A percentile compares a stretch with the other conserved stretches of the same genome.
phyloP scores from a whole-genome alignment of 2,113 vertebrate species.

The Cochlearius cochlearius region DNA sequence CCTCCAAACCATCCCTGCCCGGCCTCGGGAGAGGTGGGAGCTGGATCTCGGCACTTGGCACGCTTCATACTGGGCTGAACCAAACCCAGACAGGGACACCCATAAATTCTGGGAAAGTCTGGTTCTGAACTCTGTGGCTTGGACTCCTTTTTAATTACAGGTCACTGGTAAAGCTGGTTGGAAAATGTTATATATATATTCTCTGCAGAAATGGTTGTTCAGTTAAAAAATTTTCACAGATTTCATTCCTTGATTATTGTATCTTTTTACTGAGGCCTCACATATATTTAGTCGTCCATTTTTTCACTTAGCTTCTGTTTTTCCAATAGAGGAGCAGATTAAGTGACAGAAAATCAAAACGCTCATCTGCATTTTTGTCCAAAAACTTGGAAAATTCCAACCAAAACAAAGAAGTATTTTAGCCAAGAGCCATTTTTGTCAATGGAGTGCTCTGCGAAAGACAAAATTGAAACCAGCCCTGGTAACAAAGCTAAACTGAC shows the following conservation, averaged over 20 bases:
- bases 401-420: constrained; percentile 1
- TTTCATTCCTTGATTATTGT: background rate
- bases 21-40: background rate
- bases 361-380: background rate
- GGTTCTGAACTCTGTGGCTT: constrained; percentile 62
- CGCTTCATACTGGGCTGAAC: background rate
- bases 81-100: constrained; percentile 38
- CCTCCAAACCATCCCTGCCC: background rate
- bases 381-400: constrained; percentile 21
- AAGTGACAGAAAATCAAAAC: constrained; percentile 40
- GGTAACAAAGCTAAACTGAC: background rate
- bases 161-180: background rate
- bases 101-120: constrained; percentile 57
- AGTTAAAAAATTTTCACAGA: background rate
- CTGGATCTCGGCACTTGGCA: background rate
- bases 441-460: background rate
- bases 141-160: constrained; percentile 57
- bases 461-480: constrained; percentile 39
- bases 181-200: constrained; percentile 60
- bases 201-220: constrained; percentile 4
- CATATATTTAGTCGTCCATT: background rate
- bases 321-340: background rate
- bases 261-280: background rate
- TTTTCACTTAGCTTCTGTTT: background rate
- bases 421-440: constrained; percentile 52